These are phyloP conservation scores for Fundulus diaphanus DNA, from an alignment of 2,797 vertebrate species.

Conservation along the genomic window DNA sequence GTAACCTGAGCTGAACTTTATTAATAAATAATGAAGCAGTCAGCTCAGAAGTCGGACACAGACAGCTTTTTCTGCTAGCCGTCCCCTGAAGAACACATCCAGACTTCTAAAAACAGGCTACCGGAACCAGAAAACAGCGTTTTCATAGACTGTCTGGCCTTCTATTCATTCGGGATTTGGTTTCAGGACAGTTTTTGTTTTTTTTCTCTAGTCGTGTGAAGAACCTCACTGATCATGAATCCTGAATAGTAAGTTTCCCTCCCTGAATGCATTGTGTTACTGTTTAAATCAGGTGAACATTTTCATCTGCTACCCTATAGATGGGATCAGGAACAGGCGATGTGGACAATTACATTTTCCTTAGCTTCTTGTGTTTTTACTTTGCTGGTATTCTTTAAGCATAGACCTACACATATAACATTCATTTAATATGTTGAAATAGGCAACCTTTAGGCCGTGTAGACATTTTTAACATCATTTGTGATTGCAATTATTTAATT, in stretches of 20 bases:
- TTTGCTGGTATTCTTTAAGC: not conserved
- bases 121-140: not conserved
- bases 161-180: constrained; percentile 15
- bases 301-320: not conserved
- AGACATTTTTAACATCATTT: not conserved
- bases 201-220: not conserved
- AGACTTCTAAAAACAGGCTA: constrained; percentile 6
- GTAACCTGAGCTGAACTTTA: constrained; percentile 58
- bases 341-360: too few species aligned
- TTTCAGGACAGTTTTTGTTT: not conserved
- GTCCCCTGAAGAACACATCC: constrained; percentile 31
- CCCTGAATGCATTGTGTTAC: not conserved
- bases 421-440: not conserved
- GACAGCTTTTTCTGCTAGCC: constrained; percentile 33
- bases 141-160: not conserved
- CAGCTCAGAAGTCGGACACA: constrained; percentile 31
- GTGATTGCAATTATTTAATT: not conserved
- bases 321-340: not conserved
- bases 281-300: not conserved
- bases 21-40: constrained; percentile 69
- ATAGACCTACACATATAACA: not conserved
- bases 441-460: not conserved
- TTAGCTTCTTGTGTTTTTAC: not conserved
- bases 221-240: constrained; percentile 71
- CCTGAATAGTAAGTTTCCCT: constrained; percentile 83